Evolutionary conservation across 2,797 vertebrate species (phyloP), one percentile per base, ranked within the genome.

Genomic region (Lycodopsis pacificus): DNA sequence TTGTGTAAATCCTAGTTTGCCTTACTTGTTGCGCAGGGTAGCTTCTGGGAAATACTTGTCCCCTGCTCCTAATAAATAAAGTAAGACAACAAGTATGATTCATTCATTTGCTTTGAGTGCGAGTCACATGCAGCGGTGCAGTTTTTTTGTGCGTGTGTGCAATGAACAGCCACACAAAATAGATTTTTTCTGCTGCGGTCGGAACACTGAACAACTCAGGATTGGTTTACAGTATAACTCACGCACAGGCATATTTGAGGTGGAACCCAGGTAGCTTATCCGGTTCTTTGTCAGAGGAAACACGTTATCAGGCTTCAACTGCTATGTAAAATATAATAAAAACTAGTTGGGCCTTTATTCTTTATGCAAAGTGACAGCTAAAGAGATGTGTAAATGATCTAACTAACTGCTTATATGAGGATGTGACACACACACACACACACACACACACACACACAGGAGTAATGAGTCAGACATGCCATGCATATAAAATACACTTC

Each of bases 401-500:
- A 75, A 85, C 69, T 48, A 84, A 83, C 81, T 73, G 69, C 63
- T 67, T 71, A 62, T 73, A 34, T 77, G 25, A 80, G 25, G 71
- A 86, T 79, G 73, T 73, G 75, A 63, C 59, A 65, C 71, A 57
- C 73, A 66, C 76, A 76, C 82, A 64, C 76, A 53, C 63, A 34
- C 66, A 54, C 68, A 66, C 65, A 59, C 71, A 80, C 73, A 72
- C 79, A 77, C 32, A 79, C 62, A 76, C 62, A 57, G 0, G 38
- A 59, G 19, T 71, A 71, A 76, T 89, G 86, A 88, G 78, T 89
- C 88, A 90, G 68, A 87, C 83, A 89, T 85, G 83, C 82, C 83
- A 58, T 61, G 68, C 72, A 87, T 81, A 64, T 88, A 81, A 85
- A 90, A 85, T 65, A 65, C 13, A 22, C 76, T 57, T 54, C 69